phyloP scores from a whole-genome alignment of 2,888 invertebrate species.

The Aphodius granarius region DNA sequence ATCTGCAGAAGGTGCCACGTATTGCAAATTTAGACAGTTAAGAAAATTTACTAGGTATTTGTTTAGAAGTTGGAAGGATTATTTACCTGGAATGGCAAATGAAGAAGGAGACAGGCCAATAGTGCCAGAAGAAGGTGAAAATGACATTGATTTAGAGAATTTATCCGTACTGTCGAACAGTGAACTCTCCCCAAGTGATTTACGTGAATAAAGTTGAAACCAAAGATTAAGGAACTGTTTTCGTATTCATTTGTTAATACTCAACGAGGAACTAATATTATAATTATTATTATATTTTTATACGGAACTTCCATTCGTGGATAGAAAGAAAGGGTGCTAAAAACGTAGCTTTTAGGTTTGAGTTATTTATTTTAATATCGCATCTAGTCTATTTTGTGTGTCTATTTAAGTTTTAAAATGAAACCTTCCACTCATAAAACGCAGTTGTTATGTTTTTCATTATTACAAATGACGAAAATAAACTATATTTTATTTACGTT shows the following conservation, averaged over 20 bases:
- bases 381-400: conserved; percentile 25
- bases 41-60: conserved; percentile 89
- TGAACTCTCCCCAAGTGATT: conserved; percentile 38
- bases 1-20: conserved; percentile 90
- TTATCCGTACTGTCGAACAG: conserved; percentile 38
- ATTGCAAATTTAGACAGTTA: conserved; percentile 89
- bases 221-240: conserved; percentile 22
- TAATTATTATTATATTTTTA: not conserved
- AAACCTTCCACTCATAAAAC: conserved; percentile 20
- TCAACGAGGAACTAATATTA: not conserved
- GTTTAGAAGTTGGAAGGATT: conserved; percentile 92
- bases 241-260: not conserved
- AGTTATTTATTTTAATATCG: conserved; percentile 27
- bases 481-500: conserved; percentile 22
- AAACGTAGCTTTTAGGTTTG: conserved; percentile 12
- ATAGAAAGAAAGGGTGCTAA: conserved; percentile 20
- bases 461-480: conserved; percentile 22
- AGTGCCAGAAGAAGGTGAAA: conserved; percentile 19
- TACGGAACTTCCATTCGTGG: not conserved
- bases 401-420: conserved; percentile 13
- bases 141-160: conserved; percentile 23
- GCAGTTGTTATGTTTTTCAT: conserved; percentile 23
- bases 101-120: conserved; percentile 39
- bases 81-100: conserved; percentile 69
- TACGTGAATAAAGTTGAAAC: conserved; percentile 4